Conservation (phyloP, 2,113 vertebrate species). For the Charadrius vociferus region DNA sequence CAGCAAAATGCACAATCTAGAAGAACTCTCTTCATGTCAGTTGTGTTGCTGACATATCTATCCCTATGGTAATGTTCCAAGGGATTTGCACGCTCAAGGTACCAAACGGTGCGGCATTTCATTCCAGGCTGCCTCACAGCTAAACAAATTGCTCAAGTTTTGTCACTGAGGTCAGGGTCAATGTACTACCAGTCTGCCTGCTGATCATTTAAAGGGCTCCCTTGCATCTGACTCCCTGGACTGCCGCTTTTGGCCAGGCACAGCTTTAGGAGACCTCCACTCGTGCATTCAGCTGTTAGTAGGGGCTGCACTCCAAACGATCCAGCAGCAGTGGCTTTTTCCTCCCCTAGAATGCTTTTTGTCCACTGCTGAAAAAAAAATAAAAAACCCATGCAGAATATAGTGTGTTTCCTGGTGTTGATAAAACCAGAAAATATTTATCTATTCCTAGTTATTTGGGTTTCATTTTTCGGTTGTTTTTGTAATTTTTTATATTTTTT, state of each 20-base stretch:
- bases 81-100: background rate
- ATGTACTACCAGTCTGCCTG: background rate
- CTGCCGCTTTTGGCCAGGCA: background rate
- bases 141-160: background rate
- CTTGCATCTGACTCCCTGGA: background rate
- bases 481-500: background rate
- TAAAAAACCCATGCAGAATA: background rate
- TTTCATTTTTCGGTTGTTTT: background rate
- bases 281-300: background rate
- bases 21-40: background rate
- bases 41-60: background rate
- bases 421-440: background rate
- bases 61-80: background rate
- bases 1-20: background rate
- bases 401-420: background rate
- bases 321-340: background rate
- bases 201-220: background rate
- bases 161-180: background rate
- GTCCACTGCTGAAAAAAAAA: background rate
- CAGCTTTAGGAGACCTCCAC: background rate
- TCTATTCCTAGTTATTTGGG: background rate
- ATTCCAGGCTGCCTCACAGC: background rate
- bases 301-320: background rate
- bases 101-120: background rate
- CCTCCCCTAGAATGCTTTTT: background rate